These are phyloP conservation scores for Knipowitschia caucasica DNA, from an alignment of 2,797 vertebrate species.

Conservation along the genomic window DNA sequence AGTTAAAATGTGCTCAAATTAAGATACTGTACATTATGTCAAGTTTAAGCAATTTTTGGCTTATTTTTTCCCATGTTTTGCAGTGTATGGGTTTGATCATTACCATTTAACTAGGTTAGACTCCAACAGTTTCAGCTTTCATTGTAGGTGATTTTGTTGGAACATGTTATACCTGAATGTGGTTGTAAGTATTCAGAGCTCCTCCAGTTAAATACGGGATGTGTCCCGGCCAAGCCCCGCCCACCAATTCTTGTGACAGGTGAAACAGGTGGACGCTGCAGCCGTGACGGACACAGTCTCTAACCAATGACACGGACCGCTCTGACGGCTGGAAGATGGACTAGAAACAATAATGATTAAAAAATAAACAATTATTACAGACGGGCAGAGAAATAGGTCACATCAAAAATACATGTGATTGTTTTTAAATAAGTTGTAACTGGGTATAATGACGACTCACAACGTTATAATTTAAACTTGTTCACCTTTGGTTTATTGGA, in stretches of 20 bases:
- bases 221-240: constrained; percentile 76
- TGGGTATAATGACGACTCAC: background rate
- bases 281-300: constrained; percentile 73
- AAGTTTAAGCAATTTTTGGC: no score
- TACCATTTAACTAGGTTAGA: no score
- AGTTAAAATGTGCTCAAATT: no score
- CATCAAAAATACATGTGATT: background rate
- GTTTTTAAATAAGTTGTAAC: no score
- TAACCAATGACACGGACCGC: constrained; percentile 59
- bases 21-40: no score
- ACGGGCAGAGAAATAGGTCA: no score
- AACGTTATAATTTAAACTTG: background rate
- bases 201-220: constrained; percentile 76
- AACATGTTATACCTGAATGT: constrained; percentile 69
- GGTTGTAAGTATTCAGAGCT: constrained; percentile 65
- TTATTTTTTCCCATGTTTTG: no score
- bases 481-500: constrained; percentile 72
- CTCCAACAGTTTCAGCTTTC: no score
- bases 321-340: constrained; percentile 77
- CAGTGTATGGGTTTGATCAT: no score
- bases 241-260: constrained; percentile 73
- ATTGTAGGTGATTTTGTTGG: no score
- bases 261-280: constrained; percentile 76
- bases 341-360: constrained; percentile 47
- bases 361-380: no score